phyloP scores from a whole-genome alignment of 2,797 vertebrate genomes.

The Phoebastria nigripes region DNA sequence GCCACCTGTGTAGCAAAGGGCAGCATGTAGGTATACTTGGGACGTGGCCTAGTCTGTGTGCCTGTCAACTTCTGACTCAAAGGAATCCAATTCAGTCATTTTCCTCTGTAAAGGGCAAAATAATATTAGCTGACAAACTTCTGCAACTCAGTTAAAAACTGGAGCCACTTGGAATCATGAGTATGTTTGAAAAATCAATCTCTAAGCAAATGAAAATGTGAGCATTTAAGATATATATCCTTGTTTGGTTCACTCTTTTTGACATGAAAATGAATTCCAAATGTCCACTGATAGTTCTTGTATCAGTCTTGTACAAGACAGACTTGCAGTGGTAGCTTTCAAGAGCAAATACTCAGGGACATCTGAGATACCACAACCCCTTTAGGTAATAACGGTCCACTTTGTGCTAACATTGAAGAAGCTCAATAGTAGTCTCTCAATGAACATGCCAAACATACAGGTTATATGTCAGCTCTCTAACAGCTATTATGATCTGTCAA shows the following conservation, averaged over 20 bases:
- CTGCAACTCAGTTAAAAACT: not conserved
- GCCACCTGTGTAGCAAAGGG: not conserved
- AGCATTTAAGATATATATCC: not conserved
- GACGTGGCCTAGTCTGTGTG: not conserved
- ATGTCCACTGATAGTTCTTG: not conserved
- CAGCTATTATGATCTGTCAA: not conserved
- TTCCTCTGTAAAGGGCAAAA: not conserved
- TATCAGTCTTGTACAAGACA: not conserved
- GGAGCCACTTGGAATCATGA: not conserved
- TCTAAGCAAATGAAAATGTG: not conserved
- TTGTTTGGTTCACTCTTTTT: not conserved
- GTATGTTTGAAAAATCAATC: not conserved
- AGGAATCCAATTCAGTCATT: not conserved
- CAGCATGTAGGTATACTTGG: not conserved
- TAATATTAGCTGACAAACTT: not conserved
- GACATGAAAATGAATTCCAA: not conserved
- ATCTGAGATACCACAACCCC: not conserved
- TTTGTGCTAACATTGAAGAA: not conserved
- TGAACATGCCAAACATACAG: not conserved
- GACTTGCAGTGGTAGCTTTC: not conserved
- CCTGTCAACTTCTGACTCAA: not conserved
- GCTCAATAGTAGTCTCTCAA: not conserved
- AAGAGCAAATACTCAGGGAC: not conserved
- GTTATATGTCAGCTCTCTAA: slow-evolving; percentile 2
- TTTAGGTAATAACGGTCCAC: not conserved